phyloP scores from a whole-genome alignment of 2,797 vertebrate genomes.

The Chrosomus eos region DNA sequence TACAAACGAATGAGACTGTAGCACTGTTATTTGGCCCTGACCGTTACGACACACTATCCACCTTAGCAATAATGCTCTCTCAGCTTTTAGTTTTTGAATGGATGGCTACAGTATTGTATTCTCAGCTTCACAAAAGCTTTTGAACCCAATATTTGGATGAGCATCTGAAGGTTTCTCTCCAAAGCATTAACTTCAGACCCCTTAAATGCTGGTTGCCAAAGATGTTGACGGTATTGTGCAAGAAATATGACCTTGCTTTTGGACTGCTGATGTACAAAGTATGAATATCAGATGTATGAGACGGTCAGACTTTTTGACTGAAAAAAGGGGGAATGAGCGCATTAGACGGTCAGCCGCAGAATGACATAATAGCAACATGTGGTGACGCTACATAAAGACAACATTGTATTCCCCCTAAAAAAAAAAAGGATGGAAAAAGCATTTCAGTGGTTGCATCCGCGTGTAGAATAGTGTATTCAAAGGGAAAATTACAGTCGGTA shows the following conservation, averaged over 20 bases:
- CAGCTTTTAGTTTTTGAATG: background rate
- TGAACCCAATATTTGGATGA: constrained; percentile 52
- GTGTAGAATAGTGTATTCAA: constrained; percentile 58
- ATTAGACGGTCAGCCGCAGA: constrained; percentile 74
- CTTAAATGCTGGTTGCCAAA: constrained; percentile 72
- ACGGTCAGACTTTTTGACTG: constrained; percentile 67
- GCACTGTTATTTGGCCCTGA: background rate
- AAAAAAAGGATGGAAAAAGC: constrained; percentile 57
- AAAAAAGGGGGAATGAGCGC: constrained; percentile 74
- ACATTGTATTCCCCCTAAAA: constrained; percentile 18
- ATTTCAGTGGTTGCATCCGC: constrained; percentile 65
- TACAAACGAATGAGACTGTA: background rate
- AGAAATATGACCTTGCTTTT: constrained; percentile 69
- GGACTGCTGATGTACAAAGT: constrained; percentile 69
- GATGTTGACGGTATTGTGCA: constrained; percentile 77
- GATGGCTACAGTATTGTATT: constrained; percentile 59
- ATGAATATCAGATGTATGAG: constrained; percentile 71
- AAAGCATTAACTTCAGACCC: constrained; percentile 63
- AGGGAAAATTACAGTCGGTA: constrained; percentile 58
- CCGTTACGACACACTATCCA: background rate
- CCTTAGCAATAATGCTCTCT: background rate
- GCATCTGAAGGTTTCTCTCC: constrained; percentile 59
- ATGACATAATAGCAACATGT: constrained; percentile 79
- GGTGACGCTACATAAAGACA: constrained; percentile 60
- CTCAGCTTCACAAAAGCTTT: constrained; percentile 7